These are phyloP conservation scores for Trichosurus vulpecula DNA, from an alignment of 2,797 vertebrate genomes.

Conservation along the genomic window DNA sequence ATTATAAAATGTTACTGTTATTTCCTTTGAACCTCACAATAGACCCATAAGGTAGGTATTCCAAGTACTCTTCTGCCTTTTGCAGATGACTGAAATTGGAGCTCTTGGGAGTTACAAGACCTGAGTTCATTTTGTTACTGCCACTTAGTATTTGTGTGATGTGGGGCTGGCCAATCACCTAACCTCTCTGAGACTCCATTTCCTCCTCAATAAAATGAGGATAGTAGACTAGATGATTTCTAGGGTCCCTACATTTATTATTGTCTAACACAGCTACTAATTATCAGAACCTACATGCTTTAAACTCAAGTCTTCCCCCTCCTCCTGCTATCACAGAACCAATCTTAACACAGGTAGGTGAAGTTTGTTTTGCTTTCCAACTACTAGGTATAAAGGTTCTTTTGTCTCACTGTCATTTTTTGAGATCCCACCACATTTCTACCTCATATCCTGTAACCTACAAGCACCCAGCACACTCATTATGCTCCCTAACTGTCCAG, in stretches of 20 bases:
- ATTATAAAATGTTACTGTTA: background rate
- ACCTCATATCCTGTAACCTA: background rate
- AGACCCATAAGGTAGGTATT: background rate
- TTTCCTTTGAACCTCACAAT: background rate
- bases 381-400: background rate
- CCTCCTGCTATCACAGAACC: background rate
- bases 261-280: background rate
- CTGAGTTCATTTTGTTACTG: background rate
- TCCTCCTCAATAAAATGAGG: background rate
- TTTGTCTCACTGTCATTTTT: background rate
- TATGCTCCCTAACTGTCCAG: background rate
- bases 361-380: background rate
- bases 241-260: background rate
- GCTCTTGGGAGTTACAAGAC: background rate
- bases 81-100: background rate
- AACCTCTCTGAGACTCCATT: background rate
- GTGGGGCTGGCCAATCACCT: background rate
- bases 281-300: background rate
- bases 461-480: background rate
- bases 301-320: background rate
- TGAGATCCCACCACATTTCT: background rate
- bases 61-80: background rate
- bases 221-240: background rate
- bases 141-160: background rate
- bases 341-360: background rate